Evolutionary conservation across 2,888 invertebrate species (phyloP).

Genomic region (Drosophila subquinaria): DNA sequence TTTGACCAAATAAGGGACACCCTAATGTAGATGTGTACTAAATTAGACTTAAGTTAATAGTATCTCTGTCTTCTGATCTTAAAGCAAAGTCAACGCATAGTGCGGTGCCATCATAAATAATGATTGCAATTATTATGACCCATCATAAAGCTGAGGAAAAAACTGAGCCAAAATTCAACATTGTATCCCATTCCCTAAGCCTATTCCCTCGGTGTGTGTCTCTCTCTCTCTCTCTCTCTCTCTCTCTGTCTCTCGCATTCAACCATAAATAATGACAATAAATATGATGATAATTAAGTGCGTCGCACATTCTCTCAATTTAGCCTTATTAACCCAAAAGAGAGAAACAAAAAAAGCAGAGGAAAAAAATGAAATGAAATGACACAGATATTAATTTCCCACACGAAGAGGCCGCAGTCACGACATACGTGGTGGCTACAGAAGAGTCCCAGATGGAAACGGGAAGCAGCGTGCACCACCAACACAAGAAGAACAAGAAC

Average conservation of each 20-base stretch:
- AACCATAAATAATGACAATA: constrained; percentile 76
- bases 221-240: neutral
- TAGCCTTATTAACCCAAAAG: constrained; percentile 82
- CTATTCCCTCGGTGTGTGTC: neutral
- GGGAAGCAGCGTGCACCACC: constrained; percentile 9
- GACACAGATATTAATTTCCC: constrained; percentile 81
- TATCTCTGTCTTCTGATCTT: neutral
- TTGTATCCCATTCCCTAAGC: constrained; percentile 1
- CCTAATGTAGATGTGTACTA: constrained; percentile 5
- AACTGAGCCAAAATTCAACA: constrained; percentile 27
- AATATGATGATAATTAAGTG: constrained; percentile 82
- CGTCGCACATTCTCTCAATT: constrained; percentile 82
- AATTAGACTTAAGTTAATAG: constrained; percentile 17
- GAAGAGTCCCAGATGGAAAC: constrained; percentile 23
- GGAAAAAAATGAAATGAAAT: constrained; percentile 46
- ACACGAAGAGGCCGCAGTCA: constrained; percentile 54
- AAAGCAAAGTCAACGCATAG: constrained; percentile 5
- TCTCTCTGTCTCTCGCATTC: constrained; percentile 1
- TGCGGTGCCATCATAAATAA: constrained; percentile 47
- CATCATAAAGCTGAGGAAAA: constrained; percentile 34
- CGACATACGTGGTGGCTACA: constrained; percentile 43
- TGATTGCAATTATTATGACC: constrained; percentile 61
- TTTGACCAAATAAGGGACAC: no score
- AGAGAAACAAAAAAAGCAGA: constrained; percentile 1
- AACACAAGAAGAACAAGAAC: constrained; percentile 1